phyloP scores from a whole-genome alignment of 2,888 invertebrate species.

The Autographa gamma region DNA sequence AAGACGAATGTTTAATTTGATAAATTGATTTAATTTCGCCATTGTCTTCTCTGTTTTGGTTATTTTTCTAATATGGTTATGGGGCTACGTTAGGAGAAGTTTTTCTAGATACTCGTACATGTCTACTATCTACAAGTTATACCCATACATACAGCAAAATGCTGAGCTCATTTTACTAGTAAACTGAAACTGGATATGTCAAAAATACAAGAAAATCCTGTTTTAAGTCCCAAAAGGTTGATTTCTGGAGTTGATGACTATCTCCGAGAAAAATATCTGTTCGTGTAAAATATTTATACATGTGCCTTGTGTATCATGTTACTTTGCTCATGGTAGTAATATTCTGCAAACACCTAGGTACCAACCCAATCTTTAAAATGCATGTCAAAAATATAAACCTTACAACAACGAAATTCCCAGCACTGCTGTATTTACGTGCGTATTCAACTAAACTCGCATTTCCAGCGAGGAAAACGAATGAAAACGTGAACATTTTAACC shows the following conservation, averaged over 20 bases:
- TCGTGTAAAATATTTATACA: no score
- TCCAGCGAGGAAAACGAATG: background rate
- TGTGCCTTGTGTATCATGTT: slow-evolving; percentile 35
- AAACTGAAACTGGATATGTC: background rate
- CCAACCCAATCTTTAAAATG: background rate
- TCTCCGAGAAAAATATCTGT: slow-evolving; percentile 29
- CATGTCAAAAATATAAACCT: background rate
- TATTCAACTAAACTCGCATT: slow-evolving; percentile 4
- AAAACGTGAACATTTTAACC: slow-evolving; percentile 8
- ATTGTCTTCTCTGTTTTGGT: no score
- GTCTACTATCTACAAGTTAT: no score
- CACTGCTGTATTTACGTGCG: slow-evolving; percentile 3
- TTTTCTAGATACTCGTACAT: no score
- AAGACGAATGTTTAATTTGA: no score
- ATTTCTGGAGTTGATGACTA: slow-evolving; percentile 22
- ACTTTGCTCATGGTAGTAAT: slow-evolving; percentile 26
- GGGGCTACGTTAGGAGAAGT: no score
- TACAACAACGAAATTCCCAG: slow-evolving; percentile 3
- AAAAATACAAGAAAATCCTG: slow-evolving; percentile 12
- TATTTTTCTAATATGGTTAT: no score
- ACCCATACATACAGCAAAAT: no score
- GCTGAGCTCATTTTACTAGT: background rate
- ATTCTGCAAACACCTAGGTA: no score
- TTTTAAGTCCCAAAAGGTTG: slow-evolving; percentile 24
- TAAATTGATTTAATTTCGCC: no score